These are phyloP conservation scores for Listrodromus nycthemerus DNA, from an alignment of 2,888 invertebrate species.

Conservation along the genomic window DNA sequence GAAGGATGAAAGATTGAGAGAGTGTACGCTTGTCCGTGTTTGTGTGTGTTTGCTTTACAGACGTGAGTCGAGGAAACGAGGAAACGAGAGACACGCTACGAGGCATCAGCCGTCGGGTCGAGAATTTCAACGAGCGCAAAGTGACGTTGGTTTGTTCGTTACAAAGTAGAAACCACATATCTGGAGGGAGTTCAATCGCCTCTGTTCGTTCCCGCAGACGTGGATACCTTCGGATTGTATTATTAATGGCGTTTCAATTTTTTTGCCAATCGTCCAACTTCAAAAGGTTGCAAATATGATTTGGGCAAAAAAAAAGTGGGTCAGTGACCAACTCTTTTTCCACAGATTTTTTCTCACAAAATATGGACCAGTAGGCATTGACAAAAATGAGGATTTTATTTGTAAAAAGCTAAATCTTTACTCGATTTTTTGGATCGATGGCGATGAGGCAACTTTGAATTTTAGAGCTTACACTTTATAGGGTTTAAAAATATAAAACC, in stretches of 20 bases:
- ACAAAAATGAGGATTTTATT: no score
- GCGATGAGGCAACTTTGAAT: no score
- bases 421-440: no score
- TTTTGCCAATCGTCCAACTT: conserved; percentile 5
- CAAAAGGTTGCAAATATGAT: no score
- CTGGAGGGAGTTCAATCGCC: conserved; percentile 31
- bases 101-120: background rate
- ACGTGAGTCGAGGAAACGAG: conserved; percentile 4
- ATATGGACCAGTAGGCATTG: no score
- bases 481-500: no score
- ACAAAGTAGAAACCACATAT: conserved; percentile 25
- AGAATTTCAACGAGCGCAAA: conserved; percentile 26
- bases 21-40: background rate
- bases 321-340: no score
- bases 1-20: background rate
- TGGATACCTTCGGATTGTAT: conserved; percentile 8
- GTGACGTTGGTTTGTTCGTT: conserved; percentile 16
- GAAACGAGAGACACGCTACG: background rate
- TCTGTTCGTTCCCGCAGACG: background rate
- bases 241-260: conserved; percentile 2
- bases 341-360: no score
- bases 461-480: no score
- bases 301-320: no score
- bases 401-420: no score
- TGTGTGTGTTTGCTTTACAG: background rate